phyloP scores from a whole-genome alignment of 1,140 invertebrate species.

The Drosophila trapezifrons region DNA sequence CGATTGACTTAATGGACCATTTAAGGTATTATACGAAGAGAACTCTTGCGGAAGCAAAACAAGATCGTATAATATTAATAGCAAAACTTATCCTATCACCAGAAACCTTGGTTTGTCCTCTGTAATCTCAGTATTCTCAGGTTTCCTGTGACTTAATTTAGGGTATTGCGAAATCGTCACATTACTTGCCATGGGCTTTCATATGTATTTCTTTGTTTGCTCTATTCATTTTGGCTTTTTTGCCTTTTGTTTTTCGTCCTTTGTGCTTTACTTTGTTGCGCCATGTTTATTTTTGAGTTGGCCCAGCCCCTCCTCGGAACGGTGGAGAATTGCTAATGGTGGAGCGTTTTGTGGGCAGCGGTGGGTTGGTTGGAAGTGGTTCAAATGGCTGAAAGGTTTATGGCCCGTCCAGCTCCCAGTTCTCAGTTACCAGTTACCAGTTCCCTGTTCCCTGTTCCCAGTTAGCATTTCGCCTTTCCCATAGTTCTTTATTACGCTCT shows the following conservation, averaged over 20 bases:
- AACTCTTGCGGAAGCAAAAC: slow-evolving; percentile 5
- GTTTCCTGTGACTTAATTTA: neutral
- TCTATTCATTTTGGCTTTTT: slow-evolving; percentile 55
- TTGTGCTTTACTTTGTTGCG: slow-evolving; percentile 55
- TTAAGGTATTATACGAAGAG: neutral
- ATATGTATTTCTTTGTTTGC: slow-evolving; percentile 52
- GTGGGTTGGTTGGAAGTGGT: slow-evolving; percentile 34
- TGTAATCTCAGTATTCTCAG: neutral
- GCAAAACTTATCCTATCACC: neutral
- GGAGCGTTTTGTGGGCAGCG: slow-evolving; percentile 39
- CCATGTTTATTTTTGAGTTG: slow-evolving; percentile 54
- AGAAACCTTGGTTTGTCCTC: neutral
- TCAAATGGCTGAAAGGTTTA: slow-evolving; percentile 54
- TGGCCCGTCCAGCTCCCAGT: slow-evolving; percentile 35
- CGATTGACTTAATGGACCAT: neutral
- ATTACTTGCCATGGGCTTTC: neutral
- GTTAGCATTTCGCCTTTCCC: slow-evolving; percentile 28
- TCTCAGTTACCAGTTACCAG: neutral
- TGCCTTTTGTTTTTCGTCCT: slow-evolving; percentile 45
- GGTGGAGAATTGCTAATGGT: slow-evolving; percentile 35
- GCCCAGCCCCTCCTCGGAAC: slow-evolving; percentile 15
- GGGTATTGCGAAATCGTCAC: slow-evolving; percentile 22
- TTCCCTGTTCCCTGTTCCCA: slow-evolving; percentile 12
- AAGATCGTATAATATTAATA: slow-evolving; percentile 4
- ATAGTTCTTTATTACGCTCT: slow-evolving; percentile 69